Percentiles rank a stretch among this genome's conserved stretches.
phyloP scores from a whole-genome alignment of 2,797 vertebrate genomes.

The Babyrousa celebensis region DNA sequence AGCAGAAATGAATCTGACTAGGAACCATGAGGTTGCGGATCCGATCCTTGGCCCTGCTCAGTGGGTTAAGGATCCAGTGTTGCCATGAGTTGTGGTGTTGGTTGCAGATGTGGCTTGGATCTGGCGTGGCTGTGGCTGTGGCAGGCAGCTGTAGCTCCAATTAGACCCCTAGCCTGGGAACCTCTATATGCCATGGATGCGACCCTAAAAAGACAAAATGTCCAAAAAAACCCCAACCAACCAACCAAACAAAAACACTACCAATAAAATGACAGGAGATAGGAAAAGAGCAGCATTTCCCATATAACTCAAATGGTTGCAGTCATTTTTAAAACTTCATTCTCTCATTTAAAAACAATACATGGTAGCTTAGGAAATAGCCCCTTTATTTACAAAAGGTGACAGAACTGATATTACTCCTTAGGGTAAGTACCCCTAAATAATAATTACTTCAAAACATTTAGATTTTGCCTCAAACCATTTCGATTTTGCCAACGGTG shows the following conservation, averaged over 20 bases:
- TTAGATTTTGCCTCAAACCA: constrained; percentile 46
- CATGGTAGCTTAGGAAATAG: background rate
- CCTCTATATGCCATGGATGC: too few species aligned
- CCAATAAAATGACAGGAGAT: constrained; percentile 16
- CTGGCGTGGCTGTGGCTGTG: too few species aligned
- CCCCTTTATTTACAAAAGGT: background rate
- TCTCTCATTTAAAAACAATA: constrained; percentile 46
- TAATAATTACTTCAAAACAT: constrained; percentile 23
- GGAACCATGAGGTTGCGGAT: too few species aligned
- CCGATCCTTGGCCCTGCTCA: too few species aligned
- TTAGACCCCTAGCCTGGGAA: too few species aligned
- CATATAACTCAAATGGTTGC: constrained; percentile 24
- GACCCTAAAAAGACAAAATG: too few species aligned
- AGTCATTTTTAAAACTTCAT: constrained; percentile 25
- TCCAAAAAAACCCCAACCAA: too few species aligned
- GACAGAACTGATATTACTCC: background rate
- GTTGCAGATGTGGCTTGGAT: too few species aligned
- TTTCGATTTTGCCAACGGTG: constrained; percentile 22
- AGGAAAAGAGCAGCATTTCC: background rate
- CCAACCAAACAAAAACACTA: background rate
- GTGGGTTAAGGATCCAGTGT: too few species aligned
- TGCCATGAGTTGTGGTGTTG: too few species aligned
- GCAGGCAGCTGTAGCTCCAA: too few species aligned
- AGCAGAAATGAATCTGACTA: too few species aligned
- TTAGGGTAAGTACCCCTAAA: background rate